phyloP scores from a whole-genome alignment of 2,888 invertebrate genomes.

The Zele albiditarsus region DNA sequence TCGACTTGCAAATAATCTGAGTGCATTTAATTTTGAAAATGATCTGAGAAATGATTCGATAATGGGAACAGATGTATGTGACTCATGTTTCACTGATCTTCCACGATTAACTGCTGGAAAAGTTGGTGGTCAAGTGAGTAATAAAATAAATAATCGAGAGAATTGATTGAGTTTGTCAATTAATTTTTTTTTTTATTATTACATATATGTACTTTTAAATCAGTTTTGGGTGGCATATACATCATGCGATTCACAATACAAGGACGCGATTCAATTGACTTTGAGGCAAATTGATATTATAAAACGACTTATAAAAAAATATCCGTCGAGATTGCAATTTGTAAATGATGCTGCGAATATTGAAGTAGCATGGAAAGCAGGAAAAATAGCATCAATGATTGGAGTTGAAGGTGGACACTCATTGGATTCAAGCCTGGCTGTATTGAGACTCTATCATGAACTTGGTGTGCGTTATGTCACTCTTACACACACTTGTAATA shows the following conservation, averaged over 20 bases:
- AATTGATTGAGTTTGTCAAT: neutral
- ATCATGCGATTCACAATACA: constrained; percentile 74
- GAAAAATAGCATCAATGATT: constrained; percentile 77
- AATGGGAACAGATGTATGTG: constrained; percentile 69
- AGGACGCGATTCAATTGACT: constrained; percentile 76
- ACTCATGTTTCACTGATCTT: constrained; percentile 75
- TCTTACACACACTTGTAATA: constrained; percentile 78
- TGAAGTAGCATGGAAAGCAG: constrained; percentile 61
- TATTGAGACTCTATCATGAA: constrained; percentile 76
- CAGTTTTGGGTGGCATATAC: constrained; percentile 79
- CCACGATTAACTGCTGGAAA: constrained; percentile 74
- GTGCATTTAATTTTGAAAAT: constrained; percentile 68
- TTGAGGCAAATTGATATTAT: constrained; percentile 79
- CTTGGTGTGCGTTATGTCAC: constrained; percentile 78
- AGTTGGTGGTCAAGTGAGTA: constrained; percentile 75
- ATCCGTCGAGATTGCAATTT: constrained; percentile 70
- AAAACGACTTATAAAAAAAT: constrained; percentile 74
- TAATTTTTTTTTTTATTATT: neutral
- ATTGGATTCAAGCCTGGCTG: constrained; percentile 76
- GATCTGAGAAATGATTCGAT: constrained; percentile 68
- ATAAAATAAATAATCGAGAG: neutral
- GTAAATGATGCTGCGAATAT: constrained; percentile 70
- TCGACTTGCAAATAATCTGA: constrained; percentile 69
- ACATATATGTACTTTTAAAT: constrained; percentile 46
- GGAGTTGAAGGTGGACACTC: constrained; percentile 79